Evolutionary conservation across 2,797 vertebrate genomes (phyloP).

Genomic region (Mallotus villosus): DNA sequence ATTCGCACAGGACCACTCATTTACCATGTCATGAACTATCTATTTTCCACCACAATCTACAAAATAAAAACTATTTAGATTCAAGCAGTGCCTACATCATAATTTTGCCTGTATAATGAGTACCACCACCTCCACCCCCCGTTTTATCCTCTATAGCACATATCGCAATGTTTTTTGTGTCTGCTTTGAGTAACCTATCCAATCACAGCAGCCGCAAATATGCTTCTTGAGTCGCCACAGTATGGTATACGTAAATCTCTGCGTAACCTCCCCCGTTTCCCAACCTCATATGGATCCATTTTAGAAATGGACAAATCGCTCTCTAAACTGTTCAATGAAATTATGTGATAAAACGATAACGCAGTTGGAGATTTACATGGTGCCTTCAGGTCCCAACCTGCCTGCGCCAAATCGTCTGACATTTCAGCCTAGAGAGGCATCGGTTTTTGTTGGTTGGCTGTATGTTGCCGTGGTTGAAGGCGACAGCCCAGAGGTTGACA

Average conservation of each 20-base stretch:
- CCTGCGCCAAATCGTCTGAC: slow-evolving; percentile 62
- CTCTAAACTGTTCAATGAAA: slow-evolving; percentile 54
- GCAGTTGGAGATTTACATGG: slow-evolving; percentile 67
- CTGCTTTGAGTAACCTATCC: slow-evolving; percentile 47
- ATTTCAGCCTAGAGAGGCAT: slow-evolving; percentile 51
- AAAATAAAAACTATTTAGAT: slow-evolving; percentile 2
- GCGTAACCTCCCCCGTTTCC: slow-evolving; percentile 32
- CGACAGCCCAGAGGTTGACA: slow-evolving; percentile 57
- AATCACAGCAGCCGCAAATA: slow-evolving; percentile 60
- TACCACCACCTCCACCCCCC: slow-evolving; percentile 47
- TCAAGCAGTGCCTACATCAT: slow-evolving; percentile 28
- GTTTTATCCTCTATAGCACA: slow-evolving; percentile 55
- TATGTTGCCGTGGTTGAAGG: slow-evolving; percentile 46
- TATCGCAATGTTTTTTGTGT: slow-evolving; percentile 44
- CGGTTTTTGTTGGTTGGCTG: slow-evolving; percentile 56
- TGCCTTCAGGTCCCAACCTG: slow-evolving; percentile 33
- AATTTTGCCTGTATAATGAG: slow-evolving; percentile 55
- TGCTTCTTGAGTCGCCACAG: slow-evolving; percentile 31
- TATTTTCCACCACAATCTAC: neutral
- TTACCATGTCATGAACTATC: slow-evolving; percentile 15
- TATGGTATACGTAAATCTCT: slow-evolving; percentile 28
- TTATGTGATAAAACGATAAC: slow-evolving; percentile 64
- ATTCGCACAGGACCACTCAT: slow-evolving; percentile 26
- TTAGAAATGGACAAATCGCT: slow-evolving; percentile 60
- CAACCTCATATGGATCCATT: slow-evolving; percentile 53